Base-by-base conservation (phyloP, 2,888 invertebrate species). In the Melikaiella ostensackeni region DNA sequence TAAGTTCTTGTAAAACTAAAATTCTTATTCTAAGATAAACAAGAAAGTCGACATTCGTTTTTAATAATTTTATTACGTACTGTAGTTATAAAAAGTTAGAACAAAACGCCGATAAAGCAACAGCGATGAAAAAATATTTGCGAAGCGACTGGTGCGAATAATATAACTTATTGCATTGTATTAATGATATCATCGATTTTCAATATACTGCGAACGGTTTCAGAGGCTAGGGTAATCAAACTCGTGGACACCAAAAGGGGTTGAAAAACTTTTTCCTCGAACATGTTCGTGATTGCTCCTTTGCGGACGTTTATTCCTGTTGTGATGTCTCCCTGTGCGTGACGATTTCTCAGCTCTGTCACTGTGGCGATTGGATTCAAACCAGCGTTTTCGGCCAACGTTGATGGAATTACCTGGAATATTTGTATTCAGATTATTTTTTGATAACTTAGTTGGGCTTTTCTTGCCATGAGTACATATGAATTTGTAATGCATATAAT, bases 111-210 rank as follows among this genome's bases (percentile, higher is more conserved):
- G 7, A n/a, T 8, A 70, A 46, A 55, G 50, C 19, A 50, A 70
- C 21, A 16, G 16, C 19, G 42, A 70, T 70, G 50, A 70, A 50
- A 27, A 24, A 55, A 64, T 64, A 64, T 38, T 50, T 11, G n/a
- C 0, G 46, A 70, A 70, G 70, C 50, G 19, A 21, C 38, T 0
- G n/a, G 24, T 64, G 16, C 6, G 30, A 27, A 55, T 11, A 50
- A 55, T 11, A 50, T 30, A 55, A 70, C 16, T 88, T 88, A 90
- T 75, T 90, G 88, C 78, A 86, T 88, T 1, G 91, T 90, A 93
- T 96, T 95, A 88, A 99, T 98, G 92, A 99, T 99, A 92, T 99
- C 99, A 92, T 99, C 99, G 88, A 99, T 99, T 93, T 99, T 99
- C 90, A 99, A 94, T 92, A 99, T 99, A 87, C 98, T 97, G 87